Conservation (phyloP, 2,113 vertebrate genomes). For the Pomatostomus ruficeps region DNA sequence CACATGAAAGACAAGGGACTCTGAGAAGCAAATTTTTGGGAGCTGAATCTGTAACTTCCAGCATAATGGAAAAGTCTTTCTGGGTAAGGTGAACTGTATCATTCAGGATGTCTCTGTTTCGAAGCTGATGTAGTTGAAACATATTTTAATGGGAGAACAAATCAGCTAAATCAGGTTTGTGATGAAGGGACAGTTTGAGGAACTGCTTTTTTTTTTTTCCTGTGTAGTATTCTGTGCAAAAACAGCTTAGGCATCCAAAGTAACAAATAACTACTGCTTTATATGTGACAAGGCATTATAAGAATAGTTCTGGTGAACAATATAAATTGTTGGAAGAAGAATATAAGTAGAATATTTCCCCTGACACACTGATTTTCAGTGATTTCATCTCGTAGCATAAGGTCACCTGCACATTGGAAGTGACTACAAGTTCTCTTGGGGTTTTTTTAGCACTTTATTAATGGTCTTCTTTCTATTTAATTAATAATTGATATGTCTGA, state of each 20-base stretch:
- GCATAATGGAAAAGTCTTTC: neutral
- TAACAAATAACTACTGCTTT: neutral
- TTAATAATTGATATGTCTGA: slow-evolving; percentile 24
- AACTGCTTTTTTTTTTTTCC: neutral
- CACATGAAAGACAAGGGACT: neutral
- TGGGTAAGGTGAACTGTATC: neutral
- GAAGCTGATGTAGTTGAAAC: neutral
- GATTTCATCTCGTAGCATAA: neutral
- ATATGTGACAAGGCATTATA: neutral
- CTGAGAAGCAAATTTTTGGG: neutral
- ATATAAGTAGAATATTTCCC: neutral
- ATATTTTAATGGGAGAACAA: neutral
- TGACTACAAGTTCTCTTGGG: neutral
- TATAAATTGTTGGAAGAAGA: neutral
- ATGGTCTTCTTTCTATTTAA: neutral
- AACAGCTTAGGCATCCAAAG: neutral
- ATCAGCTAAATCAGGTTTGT: neutral
- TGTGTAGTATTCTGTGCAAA: neutral
- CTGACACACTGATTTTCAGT: neutral
- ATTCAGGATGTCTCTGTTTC: neutral
- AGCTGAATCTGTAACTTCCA: neutral
- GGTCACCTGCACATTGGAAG: neutral
- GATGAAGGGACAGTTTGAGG: neutral
- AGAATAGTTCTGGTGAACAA: neutral
- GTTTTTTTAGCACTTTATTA: neutral